These are phyloP conservation scores for Tigriopus japonicus DNA, from an alignment of 1,140 invertebrate species.

Conservation along the genomic window DNA sequence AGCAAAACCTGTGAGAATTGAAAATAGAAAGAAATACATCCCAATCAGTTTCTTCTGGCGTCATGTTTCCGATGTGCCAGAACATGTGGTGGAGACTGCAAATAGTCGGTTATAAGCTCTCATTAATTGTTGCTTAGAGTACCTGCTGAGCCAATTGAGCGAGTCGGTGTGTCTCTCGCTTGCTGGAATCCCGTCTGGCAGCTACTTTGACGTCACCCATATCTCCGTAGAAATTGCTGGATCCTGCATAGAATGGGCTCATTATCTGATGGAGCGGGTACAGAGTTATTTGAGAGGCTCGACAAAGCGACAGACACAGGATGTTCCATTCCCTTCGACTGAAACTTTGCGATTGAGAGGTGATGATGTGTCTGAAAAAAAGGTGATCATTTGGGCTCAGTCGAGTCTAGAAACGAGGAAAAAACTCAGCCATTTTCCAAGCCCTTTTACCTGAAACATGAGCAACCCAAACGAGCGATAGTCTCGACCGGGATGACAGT, in stretches of 20 bases:
- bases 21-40: too few species aligned
- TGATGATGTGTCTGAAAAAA: not conserved
- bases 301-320: slow-evolving; percentile 50
- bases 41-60: too few species aligned
- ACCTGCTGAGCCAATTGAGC: slow-evolving; percentile 68
- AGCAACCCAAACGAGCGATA: slow-evolving; percentile 71
- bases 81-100: too few species aligned
- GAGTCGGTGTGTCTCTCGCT: slow-evolving; percentile 56
- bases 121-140: not conserved
- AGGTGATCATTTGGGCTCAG: slow-evolving; percentile 34
- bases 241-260: slow-evolving; percentile 63
- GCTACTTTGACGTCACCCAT: slow-evolving; percentile 79
- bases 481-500: slow-evolving; percentile 68
- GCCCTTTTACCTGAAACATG: slow-evolving; percentile 55
- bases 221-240: slow-evolving; percentile 81
- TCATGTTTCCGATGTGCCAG: too few species aligned
- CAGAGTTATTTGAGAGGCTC: slow-evolving; percentile 59
- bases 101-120: too few species aligned
- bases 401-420: slow-evolving; percentile 37
- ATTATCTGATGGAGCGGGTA: slow-evolving; percentile 64
- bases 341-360: not conserved
- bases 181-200: slow-evolving; percentile 58
- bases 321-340: slow-evolving; percentile 57
- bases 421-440: not conserved
- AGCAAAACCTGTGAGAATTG: slow-evolving; percentile 38